phyloP scores from a whole-genome alignment of 2,113 vertebrate species.

The Grammomys surdaster region DNA sequence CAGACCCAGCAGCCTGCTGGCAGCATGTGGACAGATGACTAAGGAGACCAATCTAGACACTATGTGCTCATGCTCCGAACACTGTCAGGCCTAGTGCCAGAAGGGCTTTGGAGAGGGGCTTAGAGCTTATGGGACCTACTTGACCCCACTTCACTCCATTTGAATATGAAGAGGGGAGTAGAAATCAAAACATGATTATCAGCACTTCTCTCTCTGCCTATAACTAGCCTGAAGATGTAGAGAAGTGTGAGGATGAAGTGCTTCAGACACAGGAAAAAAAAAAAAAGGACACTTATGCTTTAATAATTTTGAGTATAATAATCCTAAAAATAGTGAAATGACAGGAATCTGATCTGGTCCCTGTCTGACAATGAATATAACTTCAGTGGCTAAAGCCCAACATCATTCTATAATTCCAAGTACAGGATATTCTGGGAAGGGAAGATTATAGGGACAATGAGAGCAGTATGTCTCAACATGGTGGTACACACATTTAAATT shows the following conservation, averaged over 20 bases:
- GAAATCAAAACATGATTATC: conserved; percentile 22
- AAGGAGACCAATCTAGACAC: conserved; percentile 55
- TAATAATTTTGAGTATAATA: background rate
- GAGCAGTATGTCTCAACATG: background rate
- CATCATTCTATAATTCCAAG: background rate
- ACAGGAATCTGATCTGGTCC: background rate
- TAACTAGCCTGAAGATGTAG: background rate
- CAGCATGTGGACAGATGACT: conserved; percentile 70
- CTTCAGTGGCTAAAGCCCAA: conserved; percentile 54
- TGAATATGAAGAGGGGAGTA: conserved; percentile 36
- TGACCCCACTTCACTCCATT: conserved; percentile 74
- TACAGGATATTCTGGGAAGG: background rate
- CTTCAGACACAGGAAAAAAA: background rate
- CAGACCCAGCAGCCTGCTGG: conserved; percentile 53
- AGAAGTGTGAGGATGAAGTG: background rate
- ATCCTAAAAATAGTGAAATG: background rate
- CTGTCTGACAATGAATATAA: background rate
- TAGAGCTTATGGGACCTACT: conserved; percentile 69
- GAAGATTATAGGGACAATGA: background rate
- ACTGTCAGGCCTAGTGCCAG: conserved; percentile 74
- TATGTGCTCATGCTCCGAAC: conserved; percentile 56
- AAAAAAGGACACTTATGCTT: background rate
- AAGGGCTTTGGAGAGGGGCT: conserved; percentile 67
- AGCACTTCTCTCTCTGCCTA: conserved; percentile 13
- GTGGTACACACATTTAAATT: background rate